phyloP scores from a whole-genome alignment of 2,888 invertebrate species.

The Drepana falcataria region DNA sequence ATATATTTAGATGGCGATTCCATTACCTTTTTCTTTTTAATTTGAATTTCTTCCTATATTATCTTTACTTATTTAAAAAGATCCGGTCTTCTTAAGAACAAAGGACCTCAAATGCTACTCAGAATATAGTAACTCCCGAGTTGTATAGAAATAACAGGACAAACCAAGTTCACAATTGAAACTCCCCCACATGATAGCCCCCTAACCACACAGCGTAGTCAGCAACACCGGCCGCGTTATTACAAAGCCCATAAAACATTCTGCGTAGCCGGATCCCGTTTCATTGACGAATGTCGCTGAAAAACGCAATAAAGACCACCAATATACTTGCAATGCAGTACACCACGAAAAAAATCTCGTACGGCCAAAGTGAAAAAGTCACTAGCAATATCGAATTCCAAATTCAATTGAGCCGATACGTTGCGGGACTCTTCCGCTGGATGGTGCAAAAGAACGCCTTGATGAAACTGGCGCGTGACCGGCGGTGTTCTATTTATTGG shows the following conservation, averaged over 20 bases:
- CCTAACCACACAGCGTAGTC: conserved; percentile 6
- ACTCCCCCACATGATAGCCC: neutral
- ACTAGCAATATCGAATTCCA: conserved; percentile 66
- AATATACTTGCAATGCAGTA: conserved; percentile 47
- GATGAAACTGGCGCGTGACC: neutral
- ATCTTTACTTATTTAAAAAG: too few relatives aligned
- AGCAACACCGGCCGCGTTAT: conserved; percentile 28
- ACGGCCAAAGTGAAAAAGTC: conserved; percentile 52
- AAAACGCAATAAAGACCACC: conserved; percentile 51
- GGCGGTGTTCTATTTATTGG: neutral
- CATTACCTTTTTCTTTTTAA: too few relatives aligned
- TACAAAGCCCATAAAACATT: conserved; percentile 55
- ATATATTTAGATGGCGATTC: too few relatives aligned
- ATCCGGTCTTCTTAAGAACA: too few relatives aligned
- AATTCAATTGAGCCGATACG: conserved; percentile 56
- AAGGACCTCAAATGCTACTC: too few relatives aligned
- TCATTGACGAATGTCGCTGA: conserved; percentile 51
- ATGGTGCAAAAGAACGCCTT: conserved; percentile 4
- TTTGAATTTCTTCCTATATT: too few relatives aligned
- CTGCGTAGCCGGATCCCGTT: conserved; percentile 17
- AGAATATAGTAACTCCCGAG: too few relatives aligned
- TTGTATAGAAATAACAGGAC: neutral
- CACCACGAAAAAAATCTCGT: conserved; percentile 54
- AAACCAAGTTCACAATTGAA: neutral
- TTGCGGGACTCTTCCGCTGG: conserved; percentile 26